phyloP scores from a whole-genome alignment of 1,140 invertebrate species.

The Cydia pomonella region DNA sequence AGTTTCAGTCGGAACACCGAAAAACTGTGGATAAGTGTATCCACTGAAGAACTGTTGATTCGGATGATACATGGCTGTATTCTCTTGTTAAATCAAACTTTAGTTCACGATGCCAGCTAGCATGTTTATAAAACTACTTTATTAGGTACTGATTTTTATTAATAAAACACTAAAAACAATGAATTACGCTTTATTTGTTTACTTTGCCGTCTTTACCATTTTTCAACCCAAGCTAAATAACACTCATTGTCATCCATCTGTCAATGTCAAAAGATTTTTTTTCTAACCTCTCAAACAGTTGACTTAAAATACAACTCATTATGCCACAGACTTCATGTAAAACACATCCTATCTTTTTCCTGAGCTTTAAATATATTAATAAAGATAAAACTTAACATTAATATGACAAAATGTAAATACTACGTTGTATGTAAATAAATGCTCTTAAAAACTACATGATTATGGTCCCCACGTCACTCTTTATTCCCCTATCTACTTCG shows the following conservation, averaged over 20 bases:
- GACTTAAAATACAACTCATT: background rate
- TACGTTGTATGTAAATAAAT: background rate
- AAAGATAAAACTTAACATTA: background rate
- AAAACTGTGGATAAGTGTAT: constrained; percentile 4
- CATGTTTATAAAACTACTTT: background rate
- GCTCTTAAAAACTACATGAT: background rate
- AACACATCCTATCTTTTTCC: background rate
- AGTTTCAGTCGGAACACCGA: constrained; percentile 5
- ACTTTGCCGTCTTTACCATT: background rate
- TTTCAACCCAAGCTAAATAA: constrained; percentile 5
- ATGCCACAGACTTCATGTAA: background rate
- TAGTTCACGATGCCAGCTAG: background rate
- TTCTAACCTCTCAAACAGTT: background rate
- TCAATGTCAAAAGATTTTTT: constrained; percentile 16
- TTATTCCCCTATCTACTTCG: constrained; percentile 68
- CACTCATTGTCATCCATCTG: background rate
- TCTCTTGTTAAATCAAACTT: background rate
- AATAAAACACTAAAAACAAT: constrained; percentile 15
- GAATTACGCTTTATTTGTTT: constrained; percentile 15
- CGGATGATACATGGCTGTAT: background rate
- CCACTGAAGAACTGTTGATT: background rate
- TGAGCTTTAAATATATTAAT: background rate
- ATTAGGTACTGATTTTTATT: background rate
- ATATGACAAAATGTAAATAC: constrained; percentile 3
- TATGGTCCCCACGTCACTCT: background rate